Evolutionary conservation across 2,113 vertebrate genomes (phyloP).

Genomic region (Mustela nigripes): DNA sequence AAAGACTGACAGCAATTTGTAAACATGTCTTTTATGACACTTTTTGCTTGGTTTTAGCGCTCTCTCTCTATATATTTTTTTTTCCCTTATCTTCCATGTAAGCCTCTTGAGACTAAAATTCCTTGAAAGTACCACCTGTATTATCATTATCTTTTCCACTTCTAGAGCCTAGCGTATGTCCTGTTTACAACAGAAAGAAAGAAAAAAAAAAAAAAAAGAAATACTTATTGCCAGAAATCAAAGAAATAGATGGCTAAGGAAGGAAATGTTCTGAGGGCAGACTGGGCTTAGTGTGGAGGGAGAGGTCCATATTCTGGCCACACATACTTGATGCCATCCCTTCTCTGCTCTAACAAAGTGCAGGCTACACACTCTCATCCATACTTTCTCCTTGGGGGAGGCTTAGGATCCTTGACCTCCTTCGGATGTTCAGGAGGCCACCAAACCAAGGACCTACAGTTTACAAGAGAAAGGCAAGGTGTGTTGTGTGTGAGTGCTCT

Average conservation of each 20-base stretch:
- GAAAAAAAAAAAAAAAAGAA: background rate
- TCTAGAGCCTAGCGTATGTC: fast-evolving
- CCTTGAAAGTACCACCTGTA: fast-evolving
- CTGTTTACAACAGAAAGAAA: background rate
- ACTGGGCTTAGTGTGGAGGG: background rate
- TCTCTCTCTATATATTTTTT: background rate
- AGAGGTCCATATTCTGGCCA: background rate
- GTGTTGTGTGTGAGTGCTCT: fast-evolving
- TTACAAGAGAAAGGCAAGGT: background rate
- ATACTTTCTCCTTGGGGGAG: background rate
- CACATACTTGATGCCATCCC: background rate
- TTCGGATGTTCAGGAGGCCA: background rate
- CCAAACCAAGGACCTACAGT: background rate
- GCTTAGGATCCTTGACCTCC: background rate
- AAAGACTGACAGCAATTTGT: background rate
- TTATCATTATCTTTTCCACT: background rate
- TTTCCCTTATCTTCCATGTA: background rate
- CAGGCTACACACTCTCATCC: background rate
- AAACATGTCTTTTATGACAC: background rate
- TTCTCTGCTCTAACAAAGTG: background rate
- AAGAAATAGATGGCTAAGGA: background rate
- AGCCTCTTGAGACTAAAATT: background rate
- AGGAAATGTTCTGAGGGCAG: background rate
- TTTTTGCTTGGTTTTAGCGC: background rate
- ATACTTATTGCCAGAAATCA: background rate